phyloP scores from a whole-genome alignment of 23 tunicate genomes.

The Trididemnum nubilum region DNA sequence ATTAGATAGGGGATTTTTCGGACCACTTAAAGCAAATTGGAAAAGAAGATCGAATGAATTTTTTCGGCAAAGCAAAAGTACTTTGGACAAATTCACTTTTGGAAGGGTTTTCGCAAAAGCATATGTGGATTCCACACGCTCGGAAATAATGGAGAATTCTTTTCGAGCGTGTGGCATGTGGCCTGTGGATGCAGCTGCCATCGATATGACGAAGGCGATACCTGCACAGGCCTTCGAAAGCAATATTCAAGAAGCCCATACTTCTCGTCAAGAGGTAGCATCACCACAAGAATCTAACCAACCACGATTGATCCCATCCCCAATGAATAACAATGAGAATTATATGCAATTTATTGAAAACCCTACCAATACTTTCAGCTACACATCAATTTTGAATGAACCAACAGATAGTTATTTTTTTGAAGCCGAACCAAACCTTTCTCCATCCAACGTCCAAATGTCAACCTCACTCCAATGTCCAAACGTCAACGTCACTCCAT shows the following conservation, averaged over 20 bases:
- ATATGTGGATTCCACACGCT: not conserved
- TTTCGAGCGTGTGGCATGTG: conserved; percentile 3
- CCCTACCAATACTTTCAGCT: not conserved
- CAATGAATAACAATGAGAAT: not conserved
- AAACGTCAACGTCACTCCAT: not conserved
- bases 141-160: not conserved
- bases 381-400: not conserved
- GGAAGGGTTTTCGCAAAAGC: not conserved
- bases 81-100: not conserved
- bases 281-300: no score
- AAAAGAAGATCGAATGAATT: not conserved
- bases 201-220: not conserved
- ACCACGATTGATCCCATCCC: not conserved
- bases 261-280: not conserved
- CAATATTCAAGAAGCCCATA: not conserved
- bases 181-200: conserved; percentile 12
- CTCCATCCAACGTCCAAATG: not conserved
- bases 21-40: conserved; percentile 8
- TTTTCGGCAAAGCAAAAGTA: not conserved
- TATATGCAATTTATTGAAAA: not conserved
- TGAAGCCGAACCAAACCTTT: not conserved
- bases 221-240: not conserved
- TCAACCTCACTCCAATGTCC: not conserved
- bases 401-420: not conserved
- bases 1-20: conserved; percentile 14